phyloP scores from a whole-genome alignment of 2,113 vertebrate species.

The Erinaceus europaeus region DNA sequence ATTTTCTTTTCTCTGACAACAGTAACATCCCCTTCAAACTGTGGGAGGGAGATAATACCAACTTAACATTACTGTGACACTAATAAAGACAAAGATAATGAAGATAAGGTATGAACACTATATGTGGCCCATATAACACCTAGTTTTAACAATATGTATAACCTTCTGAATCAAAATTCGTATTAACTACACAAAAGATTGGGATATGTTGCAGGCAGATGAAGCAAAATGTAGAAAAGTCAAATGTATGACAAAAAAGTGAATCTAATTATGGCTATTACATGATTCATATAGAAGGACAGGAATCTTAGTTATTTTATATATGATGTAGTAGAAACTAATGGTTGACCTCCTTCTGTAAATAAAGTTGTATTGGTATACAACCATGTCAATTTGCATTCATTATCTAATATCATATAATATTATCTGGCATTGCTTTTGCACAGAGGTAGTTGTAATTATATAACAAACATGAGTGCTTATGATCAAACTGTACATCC shows the following conservation, averaged over 20 bases:
- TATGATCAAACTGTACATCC: not conserved
- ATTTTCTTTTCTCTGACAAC: not conserved
- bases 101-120: not conserved
- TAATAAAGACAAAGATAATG: not conserved
- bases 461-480: not conserved
- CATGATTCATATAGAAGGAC: not conserved
- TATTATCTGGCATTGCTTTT: not conserved
- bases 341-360: not conserved
- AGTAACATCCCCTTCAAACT: not conserved
- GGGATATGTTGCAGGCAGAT: not conserved
- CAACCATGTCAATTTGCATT: not conserved
- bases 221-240: not conserved
- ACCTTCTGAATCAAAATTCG: not conserved
- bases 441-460: not conserved
- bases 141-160: not conserved
- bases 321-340: not conserved
- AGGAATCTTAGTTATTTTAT: not conserved
- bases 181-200: not conserved
- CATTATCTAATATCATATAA: not conserved
- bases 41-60: not conserved
- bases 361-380: constrained; percentile 22
- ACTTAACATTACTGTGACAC: not conserved
- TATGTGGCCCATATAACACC: not conserved
- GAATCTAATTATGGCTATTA: not conserved
- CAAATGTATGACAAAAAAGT: not conserved